Evolutionary conservation across 2,797 vertebrate genomes (phyloP).

Genomic region (Galaxias olidus): DNA sequence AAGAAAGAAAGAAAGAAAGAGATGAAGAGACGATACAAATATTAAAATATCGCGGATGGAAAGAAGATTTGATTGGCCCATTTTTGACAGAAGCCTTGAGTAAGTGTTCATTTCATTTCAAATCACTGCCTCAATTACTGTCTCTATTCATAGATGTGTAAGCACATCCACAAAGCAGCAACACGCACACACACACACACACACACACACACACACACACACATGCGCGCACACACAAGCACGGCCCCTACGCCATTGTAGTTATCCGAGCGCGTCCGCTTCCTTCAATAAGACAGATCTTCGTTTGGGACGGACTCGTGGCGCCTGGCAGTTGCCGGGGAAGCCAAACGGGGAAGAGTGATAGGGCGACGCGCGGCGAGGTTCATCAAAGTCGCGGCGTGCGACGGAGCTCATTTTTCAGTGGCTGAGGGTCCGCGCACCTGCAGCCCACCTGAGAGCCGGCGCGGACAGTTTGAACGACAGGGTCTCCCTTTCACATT

Average conservation of each 20-base stretch:
- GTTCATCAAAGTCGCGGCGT: slow-evolving; percentile 98
- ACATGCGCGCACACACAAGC: slow-evolving; percentile 24
- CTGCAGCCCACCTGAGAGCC: slow-evolving; percentile 96
- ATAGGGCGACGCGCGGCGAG: slow-evolving; percentile 83
- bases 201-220: slow-evolving; percentile 15
- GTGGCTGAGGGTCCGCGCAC: slow-evolving; percentile 89
- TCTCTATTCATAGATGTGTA: neutral
- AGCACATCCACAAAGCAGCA: slow-evolving; percentile 7
- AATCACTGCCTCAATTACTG: neutral
- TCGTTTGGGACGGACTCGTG: slow-evolving; percentile 72
- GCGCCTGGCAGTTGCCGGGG: slow-evolving; percentile 69
- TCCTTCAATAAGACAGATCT: slow-evolving; percentile 97
- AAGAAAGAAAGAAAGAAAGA: neutral
- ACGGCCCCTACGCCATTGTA: slow-evolving; percentile 53
- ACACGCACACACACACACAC: slow-evolving; percentile 24
- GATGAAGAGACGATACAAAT: neutral
- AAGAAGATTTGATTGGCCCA: neutral
- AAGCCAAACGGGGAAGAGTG: slow-evolving; percentile 99
- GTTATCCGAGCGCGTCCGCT: slow-evolving; percentile 83
- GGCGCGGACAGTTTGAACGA: slow-evolving; percentile 89
- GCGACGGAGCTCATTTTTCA: slow-evolving; percentile 96
- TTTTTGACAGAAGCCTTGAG: too few species aligned
- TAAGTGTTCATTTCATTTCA: too few species aligned
- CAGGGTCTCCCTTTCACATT: slow-evolving; percentile 97
- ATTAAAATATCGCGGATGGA: neutral